Percentiles rank a stretch among this genome's conserved stretches.
Evolutionary conservation across 1,140 invertebrate species (phyloP).

Genomic region (Harpegnathos saltator): DNA sequence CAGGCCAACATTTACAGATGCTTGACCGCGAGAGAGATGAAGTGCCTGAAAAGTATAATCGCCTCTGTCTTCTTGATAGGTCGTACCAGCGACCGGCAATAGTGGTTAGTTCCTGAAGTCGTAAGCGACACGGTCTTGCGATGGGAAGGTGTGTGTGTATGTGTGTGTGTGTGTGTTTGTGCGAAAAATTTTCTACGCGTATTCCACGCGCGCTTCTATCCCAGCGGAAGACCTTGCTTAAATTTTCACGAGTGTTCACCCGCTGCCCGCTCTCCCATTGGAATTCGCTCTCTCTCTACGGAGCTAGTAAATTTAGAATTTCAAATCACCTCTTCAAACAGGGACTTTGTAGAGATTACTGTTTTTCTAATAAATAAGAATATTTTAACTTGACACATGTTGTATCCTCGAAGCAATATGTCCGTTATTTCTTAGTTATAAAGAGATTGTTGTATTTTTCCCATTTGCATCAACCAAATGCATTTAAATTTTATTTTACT

Average conservation of each 20-base stretch:
- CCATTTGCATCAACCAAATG: too few relatives aligned
- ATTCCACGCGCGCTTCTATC: constrained; percentile 33
- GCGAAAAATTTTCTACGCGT: neutral
- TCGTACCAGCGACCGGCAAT: neutral
- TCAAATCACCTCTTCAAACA: too few relatives aligned
- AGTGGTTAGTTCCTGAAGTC: constrained; percentile 53
- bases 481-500: too few relatives aligned
- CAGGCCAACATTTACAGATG: constrained; percentile 39
- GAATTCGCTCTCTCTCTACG: too few relatives aligned
- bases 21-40: constrained; percentile 22
- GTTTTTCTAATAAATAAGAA: too few relatives aligned
- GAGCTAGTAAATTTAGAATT: too few relatives aligned
- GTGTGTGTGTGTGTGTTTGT: constrained; percentile 39
- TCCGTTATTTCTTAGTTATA: too few relatives aligned
- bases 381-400: too few relatives aligned
- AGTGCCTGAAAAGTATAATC: constrained; percentile 28
- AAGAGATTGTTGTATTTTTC: too few relatives aligned
- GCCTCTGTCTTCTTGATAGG: constrained; percentile 38
- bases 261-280: too few relatives aligned
- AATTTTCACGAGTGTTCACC: constrained; percentile 43
- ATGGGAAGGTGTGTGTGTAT: constrained; percentile 32
- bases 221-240: constrained; percentile 37
- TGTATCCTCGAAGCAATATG: too few relatives aligned
- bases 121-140: constrained; percentile 47
- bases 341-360: too few relatives aligned